These are phyloP conservation scores for Aleiodes leptofemur DNA, from an alignment of 2,888 invertebrate genomes.

Conservation along the genomic window DNA sequence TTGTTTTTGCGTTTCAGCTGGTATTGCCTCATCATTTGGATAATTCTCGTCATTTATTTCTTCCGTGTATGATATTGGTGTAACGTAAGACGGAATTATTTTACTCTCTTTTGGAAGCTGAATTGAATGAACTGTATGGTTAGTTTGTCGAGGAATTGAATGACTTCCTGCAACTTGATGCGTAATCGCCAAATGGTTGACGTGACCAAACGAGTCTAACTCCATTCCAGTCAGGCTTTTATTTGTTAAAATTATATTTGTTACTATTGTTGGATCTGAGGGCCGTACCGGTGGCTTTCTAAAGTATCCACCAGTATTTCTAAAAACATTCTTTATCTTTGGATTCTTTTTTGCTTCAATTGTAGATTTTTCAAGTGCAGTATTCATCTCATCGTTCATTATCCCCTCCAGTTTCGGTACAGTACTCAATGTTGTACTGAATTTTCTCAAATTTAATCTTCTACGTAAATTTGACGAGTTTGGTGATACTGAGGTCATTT, in stretches of 20 bases:
- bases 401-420: constrained; percentile 64
- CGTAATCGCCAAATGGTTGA: constrained; percentile 49
- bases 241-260: constrained; percentile 63
- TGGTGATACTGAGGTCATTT: constrained; percentile 59
- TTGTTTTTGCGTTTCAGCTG: constrained; percentile 8
- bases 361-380: constrained; percentile 65
- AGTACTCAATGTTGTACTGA: constrained; percentile 51
- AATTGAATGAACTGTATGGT: constrained; percentile 52
- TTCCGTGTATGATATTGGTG: not conserved
- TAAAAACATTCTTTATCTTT: constrained; percentile 63
- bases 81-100: constrained; percentile 37
- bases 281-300: constrained; percentile 59
- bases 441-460: constrained; percentile 63
- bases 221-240: constrained; percentile 45
- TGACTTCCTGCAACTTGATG: constrained; percentile 49
- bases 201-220: constrained; percentile 63
- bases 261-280: constrained; percentile 64
- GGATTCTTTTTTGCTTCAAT: constrained; percentile 70
- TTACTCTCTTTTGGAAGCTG: constrained; percentile 54
- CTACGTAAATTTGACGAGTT: constrained; percentile 59
- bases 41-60: not conserved
- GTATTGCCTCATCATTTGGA: constrained; percentile 13
- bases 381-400: constrained; percentile 70
- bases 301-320: constrained; percentile 61
- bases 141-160: constrained; percentile 55